A percentile compares a stretch with the other conserved stretches of the same genome.
These are phyloP conservation scores for Bos taurus DNA, from an alignment of 2,113 vertebrate genomes.

Conservation along the genomic window ARS-UCD2.0 NC_037347.1:13421501-13422000, in stretches of 20 bases:
- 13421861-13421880: background rate
- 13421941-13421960: background rate
- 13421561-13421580: background rate
- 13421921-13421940: background rate
- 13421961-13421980: background rate
- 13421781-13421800: background rate
- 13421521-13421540: background rate
- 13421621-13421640: background rate
- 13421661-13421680: background rate
- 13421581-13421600: background rate
- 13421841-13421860: background rate
- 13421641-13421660: background rate
- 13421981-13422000: background rate
- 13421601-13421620: background rate
- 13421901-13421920: background rate
- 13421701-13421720: background rate
- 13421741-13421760: background rate
- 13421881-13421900: background rate
- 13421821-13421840: background rate
- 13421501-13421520: background rate
- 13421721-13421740: background rate
- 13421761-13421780: background rate
- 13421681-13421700: background rate
- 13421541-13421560: background rate
- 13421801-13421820: background rate